These are phyloP conservation scores for Platysternon megacephalum DNA, from an alignment of 2,113 vertebrate species.

Conservation along the genomic window DNA sequence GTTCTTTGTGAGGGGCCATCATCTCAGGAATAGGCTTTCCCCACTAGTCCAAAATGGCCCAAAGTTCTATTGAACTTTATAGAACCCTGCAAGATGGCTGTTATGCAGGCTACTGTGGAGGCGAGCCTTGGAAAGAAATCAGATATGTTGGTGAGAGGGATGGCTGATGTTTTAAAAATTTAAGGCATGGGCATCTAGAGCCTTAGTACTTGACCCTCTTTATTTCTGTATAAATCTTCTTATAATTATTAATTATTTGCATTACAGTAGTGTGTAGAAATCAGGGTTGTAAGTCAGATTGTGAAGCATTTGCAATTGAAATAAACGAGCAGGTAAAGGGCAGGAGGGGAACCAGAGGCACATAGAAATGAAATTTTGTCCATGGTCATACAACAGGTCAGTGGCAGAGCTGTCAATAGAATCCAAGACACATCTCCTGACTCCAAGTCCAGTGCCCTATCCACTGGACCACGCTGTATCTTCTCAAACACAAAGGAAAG, in stretches of 20 bases:
- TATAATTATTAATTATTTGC: accelerated
- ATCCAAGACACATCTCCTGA: not conserved
- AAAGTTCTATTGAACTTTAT: accelerated
- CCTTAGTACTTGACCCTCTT: not conserved
- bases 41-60: not conserved
- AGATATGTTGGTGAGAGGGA: not conserved
- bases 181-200: not conserved
- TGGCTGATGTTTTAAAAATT: not conserved
- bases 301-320: not conserved
- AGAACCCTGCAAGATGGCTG: not conserved
- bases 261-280: not conserved
- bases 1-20: not conserved
- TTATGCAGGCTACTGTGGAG: not conserved
- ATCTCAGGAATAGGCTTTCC: not conserved
- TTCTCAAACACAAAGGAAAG: not conserved
- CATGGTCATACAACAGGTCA: not conserved
- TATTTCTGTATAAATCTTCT: not conserved
- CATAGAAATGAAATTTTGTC: not conserved
- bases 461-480: not conserved
- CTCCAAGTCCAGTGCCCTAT: not conserved
- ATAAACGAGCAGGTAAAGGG: not conserved
- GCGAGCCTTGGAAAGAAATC: not conserved
- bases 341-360: not conserved
- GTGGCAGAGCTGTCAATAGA: not conserved
- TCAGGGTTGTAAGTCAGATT: not conserved